Percentiles rank a stretch among this genome's conserved stretches.
phyloP scores from a whole-genome alignment of 2,888 invertebrate species.

The Leptinotarsa haldemani region DNA sequence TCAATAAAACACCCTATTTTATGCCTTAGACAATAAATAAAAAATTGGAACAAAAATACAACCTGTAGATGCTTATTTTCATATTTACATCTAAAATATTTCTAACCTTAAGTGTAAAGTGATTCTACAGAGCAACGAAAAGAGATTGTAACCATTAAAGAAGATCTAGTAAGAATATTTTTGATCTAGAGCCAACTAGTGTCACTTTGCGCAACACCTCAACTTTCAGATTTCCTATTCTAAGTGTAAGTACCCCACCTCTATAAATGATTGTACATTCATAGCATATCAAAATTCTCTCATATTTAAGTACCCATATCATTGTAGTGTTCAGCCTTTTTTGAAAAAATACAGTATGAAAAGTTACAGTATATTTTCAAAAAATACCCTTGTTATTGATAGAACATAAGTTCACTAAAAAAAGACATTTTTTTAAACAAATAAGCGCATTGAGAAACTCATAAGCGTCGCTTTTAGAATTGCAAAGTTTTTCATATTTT shows the following conservation, averaged over 20 bases:
- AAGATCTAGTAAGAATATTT: too few relatives aligned
- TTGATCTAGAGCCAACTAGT: neutral
- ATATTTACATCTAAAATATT: neutral
- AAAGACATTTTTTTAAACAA: neutral
- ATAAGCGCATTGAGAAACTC: too few relatives aligned
- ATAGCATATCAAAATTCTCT: constrained; percentile 35
- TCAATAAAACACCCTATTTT: neutral
- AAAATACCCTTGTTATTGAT: neutral
- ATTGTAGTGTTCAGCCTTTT: constrained; percentile 34
- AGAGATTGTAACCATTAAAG: too few relatives aligned
- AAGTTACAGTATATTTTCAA: constrained; percentile 10
- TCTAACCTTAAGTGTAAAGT: neutral
- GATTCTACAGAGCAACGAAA: neutral
- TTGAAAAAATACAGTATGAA: constrained; percentile 19
- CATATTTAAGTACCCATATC: constrained; percentile 33
- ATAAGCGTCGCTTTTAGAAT: too few relatives aligned
- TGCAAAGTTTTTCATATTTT: neutral
- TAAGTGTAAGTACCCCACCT: constrained; percentile 7
- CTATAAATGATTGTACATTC: constrained; percentile 10
- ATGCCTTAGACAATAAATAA: constrained; percentile 11
- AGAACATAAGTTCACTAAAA: neutral
- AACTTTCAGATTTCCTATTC: neutral
- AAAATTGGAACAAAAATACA: constrained; percentile 7
- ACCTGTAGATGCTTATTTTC: constrained; percentile 15
- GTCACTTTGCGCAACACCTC: neutral